A percentile compares a stretch with the other conserved stretches of the same genome.
phyloP scores from a whole-genome alignment of 2,797 vertebrate species.

The Siniperca undulata region DNA sequence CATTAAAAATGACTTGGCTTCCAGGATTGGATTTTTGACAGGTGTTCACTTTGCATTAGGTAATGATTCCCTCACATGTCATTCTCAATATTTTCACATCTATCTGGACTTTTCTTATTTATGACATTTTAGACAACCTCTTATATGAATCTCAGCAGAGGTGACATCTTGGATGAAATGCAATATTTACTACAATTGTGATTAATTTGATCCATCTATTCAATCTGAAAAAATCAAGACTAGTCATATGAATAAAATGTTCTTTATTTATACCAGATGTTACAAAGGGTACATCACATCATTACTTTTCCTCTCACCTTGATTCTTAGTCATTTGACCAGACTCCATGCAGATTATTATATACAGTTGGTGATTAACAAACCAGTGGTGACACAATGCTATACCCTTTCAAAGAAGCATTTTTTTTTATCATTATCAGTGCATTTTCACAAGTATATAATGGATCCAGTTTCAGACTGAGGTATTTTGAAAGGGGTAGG shows the following conservation, averaged over 20 bases:
- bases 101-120: slow-evolving; percentile 49
- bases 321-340: neutral
- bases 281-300: neutral
- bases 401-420: slow-evolving; percentile 1
- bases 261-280: neutral
- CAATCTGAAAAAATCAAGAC: neutral
- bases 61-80: slow-evolving; percentile 68
- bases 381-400: neutral
- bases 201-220: slow-evolving; percentile 34
- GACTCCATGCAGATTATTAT: neutral
- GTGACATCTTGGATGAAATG: slow-evolving; percentile 53
- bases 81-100: slow-evolving; percentile 62
- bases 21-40: slow-evolving; percentile 77
- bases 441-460: neutral
- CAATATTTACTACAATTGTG: slow-evolving; percentile 37
- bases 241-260: neutral
- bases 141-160: slow-evolving; percentile 43
- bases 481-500: slow-evolving; percentile 9
- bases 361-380: neutral
- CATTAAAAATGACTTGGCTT: slow-evolving; percentile 65
- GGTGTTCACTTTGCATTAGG: slow-evolving; percentile 76
- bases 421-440: neutral
- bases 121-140: slow-evolving; percentile 45
- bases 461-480: slow-evolving; percentile 17
- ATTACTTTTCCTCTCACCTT: neutral